Base-by-base conservation (phyloP, 2,888 invertebrate genomes). In the Lypha dubia region DNA sequence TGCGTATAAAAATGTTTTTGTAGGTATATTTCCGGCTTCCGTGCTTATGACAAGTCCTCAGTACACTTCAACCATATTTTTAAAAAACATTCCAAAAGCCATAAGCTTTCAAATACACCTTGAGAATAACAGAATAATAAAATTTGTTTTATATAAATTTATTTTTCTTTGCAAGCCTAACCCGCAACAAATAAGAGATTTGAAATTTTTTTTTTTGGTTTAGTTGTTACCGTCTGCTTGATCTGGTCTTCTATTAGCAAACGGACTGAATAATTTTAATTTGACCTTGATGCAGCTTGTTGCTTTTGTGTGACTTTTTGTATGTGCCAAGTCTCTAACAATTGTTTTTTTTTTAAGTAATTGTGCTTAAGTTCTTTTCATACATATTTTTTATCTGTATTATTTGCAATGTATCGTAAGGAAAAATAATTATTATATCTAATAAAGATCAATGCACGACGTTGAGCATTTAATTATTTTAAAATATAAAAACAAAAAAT, bases 371-470 rank as follows among this genome's bases (percentile, higher is more conserved):
- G n/a, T n/a, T n/a, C 3, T 63, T 24, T 38, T 41, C 38, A 0
- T 1, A 38, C 11, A 38, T 38, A 13, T 38, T 38, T 38, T 41
- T 51, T 17, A 32, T 28, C 22, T n/a, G 28, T 5, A 5, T 28
- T 49, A 49, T 51, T 67, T 62, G 6, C 6, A 41, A 46, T 63
- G 63, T 76, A 76, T 56, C n/a, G 24, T 22, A 58, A 46, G 9
- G 32, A 62, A 44, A 79, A 67, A 46, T 4, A 41, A 11, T 53
- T 17, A 35, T 68, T 60, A 28, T 71, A 67, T 80, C 44, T 49
- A 44, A 1, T 2, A 41, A 58, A 67, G 35, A 84, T 84, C 80
- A 67, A 35, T 73, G 46, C 79, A 73, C 80, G 75, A 80, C 35
- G 62, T 53, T 46, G 24, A 9, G 41, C 41, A n/a, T 74, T 63